Percentiles rank a stretch among this genome's conserved stretches.
These are phyloP conservation scores for Lycodopsis pacificus DNA, from an alignment of 2,797 vertebrate genomes.

Conservation along the genomic window DNA sequence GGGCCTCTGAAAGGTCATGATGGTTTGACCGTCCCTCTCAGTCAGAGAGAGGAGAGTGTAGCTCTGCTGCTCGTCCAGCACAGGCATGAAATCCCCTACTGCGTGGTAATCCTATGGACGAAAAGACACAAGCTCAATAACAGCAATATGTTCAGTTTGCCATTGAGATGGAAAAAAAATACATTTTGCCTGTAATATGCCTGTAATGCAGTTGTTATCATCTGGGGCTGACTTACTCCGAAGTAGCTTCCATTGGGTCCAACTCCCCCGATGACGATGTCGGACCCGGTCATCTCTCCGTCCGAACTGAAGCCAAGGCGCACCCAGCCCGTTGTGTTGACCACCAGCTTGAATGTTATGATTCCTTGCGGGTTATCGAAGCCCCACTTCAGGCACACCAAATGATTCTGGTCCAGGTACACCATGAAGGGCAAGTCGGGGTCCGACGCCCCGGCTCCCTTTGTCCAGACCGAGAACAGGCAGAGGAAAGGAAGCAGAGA, in stretches of 20 bases:
- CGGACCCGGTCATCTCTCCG: constrained; percentile 78
- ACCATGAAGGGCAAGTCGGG: constrained; percentile 74
- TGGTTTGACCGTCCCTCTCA: constrained; percentile 80
- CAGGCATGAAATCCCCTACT: constrained; percentile 68
- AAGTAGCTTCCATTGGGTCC: constrained; percentile 80
- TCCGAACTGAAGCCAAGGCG: constrained; percentile 83
- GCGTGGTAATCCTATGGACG: constrained; percentile 81
- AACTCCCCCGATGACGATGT: constrained; percentile 84
- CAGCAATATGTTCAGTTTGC: background rate
- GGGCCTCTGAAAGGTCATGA: constrained; percentile 78
- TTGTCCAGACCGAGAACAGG: constrained; percentile 43
- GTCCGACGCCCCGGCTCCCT: constrained; percentile 25
- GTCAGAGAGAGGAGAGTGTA: constrained; percentile 81
- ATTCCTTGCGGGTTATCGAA: constrained; percentile 72
- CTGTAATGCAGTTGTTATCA: too few relatives aligned
- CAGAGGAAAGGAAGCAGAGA: constrained; percentile 46
- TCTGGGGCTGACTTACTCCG: constrained; percentile 72
- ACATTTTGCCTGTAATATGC: background rate
- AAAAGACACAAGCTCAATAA: background rate
- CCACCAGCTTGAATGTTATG: constrained; percentile 81
- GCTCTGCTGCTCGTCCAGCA: constrained; percentile 81
- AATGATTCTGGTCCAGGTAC: constrained; percentile 74
- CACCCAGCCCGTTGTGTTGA: constrained; percentile 84
- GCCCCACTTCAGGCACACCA: constrained; percentile 81
- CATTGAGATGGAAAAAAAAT: background rate